Percentiles rank a stretch among this genome's conserved stretches.
phyloP scores from a whole-genome alignment of 2,113 vertebrate genomes.

The Ctenomys sociabilis region DNA sequence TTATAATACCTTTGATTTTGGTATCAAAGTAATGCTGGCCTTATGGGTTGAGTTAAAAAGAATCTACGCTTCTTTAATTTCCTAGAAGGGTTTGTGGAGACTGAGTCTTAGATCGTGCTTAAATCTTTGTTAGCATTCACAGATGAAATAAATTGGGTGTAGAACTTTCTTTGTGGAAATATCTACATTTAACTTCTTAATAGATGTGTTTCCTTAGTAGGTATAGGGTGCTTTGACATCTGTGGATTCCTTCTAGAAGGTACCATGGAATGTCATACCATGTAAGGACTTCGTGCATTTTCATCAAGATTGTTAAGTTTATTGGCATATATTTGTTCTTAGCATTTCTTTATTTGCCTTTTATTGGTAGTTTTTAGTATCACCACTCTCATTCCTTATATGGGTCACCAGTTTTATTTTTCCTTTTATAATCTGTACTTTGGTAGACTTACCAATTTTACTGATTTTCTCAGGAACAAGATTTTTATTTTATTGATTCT shows the following conservation, averaged over 20 bases:
- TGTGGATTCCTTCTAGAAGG: background rate
- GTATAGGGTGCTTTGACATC: background rate
- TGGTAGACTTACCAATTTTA: conserved; percentile 12
- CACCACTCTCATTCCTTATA: background rate
- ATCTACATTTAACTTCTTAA: conserved; percentile 35
- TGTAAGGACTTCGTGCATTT: background rate
- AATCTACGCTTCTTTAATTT: background rate
- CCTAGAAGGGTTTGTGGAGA: conserved; percentile 1
- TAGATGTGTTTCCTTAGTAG: background rate
- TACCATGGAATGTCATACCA: background rate
- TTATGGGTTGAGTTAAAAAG: background rate
- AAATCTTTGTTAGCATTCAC: background rate
- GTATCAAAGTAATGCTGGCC: background rate
- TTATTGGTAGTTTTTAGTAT: background rate
- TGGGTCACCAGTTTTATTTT: background rate
- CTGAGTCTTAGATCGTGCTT: background rate
- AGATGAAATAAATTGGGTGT: background rate
- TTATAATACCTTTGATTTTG: background rate
- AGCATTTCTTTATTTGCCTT: background rate
- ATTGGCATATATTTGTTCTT: background rate
- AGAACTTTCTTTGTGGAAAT: conserved; percentile 5
- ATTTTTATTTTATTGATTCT: conserved; percentile 37
- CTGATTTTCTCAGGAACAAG: conserved; percentile 23
- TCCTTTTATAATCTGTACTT: background rate
- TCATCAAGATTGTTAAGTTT: background rate